phyloP scores from a whole-genome alignment of 2,888 invertebrate species.

The Drosophila leonis region DNA sequence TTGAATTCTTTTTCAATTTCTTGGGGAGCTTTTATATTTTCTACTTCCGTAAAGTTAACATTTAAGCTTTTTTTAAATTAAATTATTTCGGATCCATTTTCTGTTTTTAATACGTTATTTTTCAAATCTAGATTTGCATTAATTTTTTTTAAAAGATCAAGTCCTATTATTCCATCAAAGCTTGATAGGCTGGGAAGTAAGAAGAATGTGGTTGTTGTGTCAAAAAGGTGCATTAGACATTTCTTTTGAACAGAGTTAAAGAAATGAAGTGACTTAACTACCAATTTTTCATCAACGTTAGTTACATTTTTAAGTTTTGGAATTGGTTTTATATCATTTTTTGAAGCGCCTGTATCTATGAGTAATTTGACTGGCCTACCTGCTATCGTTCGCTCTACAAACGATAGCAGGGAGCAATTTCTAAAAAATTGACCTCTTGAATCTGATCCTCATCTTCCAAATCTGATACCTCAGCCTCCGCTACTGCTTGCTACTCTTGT shows the following conservation, averaged over 20 bases:
- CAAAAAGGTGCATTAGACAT: background rate
- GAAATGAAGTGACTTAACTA: constrained; percentile 5
- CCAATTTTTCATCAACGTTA: background rate
- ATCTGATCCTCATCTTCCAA: background rate
- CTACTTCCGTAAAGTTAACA: background rate
- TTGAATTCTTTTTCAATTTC: background rate
- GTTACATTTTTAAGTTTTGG: constrained; percentile 1
- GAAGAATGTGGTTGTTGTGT: background rate
- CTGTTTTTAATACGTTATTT: background rate
- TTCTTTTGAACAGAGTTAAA: background rate
- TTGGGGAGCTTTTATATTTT: background rate
- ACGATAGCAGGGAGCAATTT: background rate
- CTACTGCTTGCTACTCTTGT: background rate
- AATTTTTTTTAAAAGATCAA: background rate
- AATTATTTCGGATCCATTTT: background rate
- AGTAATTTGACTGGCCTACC: background rate
- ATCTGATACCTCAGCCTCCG: background rate
- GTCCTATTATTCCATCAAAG: constrained; percentile 1
- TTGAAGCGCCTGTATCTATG: background rate
- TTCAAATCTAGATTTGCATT: background rate
- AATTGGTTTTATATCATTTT: constrained; percentile 1
- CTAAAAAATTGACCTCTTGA: constrained; percentile 5
- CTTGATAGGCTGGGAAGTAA: background rate
- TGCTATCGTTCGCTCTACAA: constrained; percentile 3
- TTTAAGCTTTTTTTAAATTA: background rate